Evolutionary conservation across 1,140 invertebrate genomes (phyloP).

Genomic region (Amyelois transitella): DNA sequence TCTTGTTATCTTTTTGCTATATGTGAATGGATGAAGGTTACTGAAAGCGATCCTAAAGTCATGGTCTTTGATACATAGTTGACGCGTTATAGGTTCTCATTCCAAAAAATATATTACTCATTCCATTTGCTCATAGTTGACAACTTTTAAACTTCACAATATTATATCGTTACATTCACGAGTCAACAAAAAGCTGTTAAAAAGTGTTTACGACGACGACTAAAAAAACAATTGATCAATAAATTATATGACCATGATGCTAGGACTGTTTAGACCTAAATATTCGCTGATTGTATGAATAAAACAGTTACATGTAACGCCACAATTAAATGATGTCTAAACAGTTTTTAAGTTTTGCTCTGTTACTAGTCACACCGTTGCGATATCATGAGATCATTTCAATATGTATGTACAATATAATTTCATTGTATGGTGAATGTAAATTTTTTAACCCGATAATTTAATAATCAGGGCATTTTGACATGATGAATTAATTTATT

Average conservation of each 20-base stretch:
- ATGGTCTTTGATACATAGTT: too few species aligned
- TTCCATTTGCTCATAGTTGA: not conserved
- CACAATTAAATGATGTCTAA: not conserved
- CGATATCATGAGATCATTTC: not conserved
- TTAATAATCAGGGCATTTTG: not conserved
- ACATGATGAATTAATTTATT: not conserved
- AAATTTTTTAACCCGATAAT: not conserved
- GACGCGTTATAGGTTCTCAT: not conserved
- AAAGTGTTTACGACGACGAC: not conserved
- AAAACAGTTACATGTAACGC: not conserved
- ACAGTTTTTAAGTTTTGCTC: not conserved
- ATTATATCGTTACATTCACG: too few species aligned
- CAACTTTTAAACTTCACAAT: too few species aligned
- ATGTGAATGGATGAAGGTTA: not conserved
- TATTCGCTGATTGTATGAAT: not conserved
- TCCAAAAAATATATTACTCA: not conserved
- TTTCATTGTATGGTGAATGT: not conserved
- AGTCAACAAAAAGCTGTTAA: not conserved
- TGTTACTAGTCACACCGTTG: constrained; percentile 4
- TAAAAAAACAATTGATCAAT: not conserved
- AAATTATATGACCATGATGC: not conserved
- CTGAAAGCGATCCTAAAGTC: too few species aligned
- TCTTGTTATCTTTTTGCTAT: not conserved
- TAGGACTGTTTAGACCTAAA: not conserved
- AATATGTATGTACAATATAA: not conserved